Evolutionary conservation across 1,140 invertebrate species (phyloP).

Genomic region (Drosophila elegans): DNA sequence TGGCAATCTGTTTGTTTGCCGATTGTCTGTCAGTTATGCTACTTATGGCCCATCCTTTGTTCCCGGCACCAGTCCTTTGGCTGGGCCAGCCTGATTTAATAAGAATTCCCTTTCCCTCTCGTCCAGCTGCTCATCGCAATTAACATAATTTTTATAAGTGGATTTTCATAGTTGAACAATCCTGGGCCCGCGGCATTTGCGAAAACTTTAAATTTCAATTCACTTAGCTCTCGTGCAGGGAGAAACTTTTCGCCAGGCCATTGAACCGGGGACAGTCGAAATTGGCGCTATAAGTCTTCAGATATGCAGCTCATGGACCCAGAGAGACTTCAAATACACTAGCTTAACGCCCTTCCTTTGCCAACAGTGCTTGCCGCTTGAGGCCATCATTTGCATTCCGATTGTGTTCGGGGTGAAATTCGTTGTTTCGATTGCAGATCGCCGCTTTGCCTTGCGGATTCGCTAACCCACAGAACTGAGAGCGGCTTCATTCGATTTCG

Average conservation of each 20-base stretch:
- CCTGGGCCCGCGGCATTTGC: constrained; percentile 26
- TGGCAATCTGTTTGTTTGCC: constrained; percentile 79
- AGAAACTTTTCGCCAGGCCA: constrained; percentile 64
- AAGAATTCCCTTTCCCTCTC: constrained; percentile 59
- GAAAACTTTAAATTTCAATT: constrained; percentile 63
- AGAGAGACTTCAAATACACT: constrained; percentile 41
- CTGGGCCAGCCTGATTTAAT: constrained; percentile 58
- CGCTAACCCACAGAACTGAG: constrained; percentile 54
- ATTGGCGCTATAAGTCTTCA: constrained; percentile 33
- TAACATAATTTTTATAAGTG: constrained; percentile 75
- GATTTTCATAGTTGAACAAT: constrained; percentile 66
- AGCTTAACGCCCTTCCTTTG: constrained; percentile 63
- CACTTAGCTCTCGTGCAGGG: constrained; percentile 13
- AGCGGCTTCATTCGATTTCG: constrained; percentile 24
- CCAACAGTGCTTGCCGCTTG: constrained; percentile 26
- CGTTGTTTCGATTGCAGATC: constrained; percentile 60
- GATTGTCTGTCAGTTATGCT: constrained; percentile 78
- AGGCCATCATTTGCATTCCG: constrained; percentile 60
- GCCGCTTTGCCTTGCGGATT: neutral
- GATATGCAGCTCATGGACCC: constrained; percentile 6
- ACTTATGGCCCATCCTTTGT: constrained; percentile 48
- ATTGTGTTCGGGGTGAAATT: constrained; percentile 56
- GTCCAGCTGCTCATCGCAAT: constrained; percentile 42
- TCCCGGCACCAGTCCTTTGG: neutral
- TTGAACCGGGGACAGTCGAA: constrained; percentile 61